Percentiles rank a stretch among this genome's conserved stretches.
phyloP scores from a whole-genome alignment of 2,888 invertebrate genomes.

The Lithophane leautieri region DNA sequence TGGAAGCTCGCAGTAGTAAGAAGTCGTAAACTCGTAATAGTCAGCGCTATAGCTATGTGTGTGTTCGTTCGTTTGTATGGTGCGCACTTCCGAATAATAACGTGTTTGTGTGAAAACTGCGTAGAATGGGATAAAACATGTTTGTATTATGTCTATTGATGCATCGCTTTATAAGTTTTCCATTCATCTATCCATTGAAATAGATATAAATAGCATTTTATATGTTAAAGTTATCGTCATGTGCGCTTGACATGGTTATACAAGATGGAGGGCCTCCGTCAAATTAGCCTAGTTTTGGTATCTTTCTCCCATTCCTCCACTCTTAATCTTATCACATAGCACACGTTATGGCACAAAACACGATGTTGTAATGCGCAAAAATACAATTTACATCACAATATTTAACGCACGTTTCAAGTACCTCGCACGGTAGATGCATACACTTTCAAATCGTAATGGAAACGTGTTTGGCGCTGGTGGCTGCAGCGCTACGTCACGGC shows the following conservation, averaged over 20 bases:
- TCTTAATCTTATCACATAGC: slow-evolving; percentile 51
- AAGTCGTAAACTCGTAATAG: slow-evolving; percentile 57
- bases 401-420: slow-evolving; percentile 50
- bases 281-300: slow-evolving; percentile 59
- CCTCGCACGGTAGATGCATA: slow-evolving; percentile 48
- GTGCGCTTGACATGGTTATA: slow-evolving; percentile 40
- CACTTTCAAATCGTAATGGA: slow-evolving; percentile 59
- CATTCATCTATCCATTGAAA: slow-evolving; percentile 39
- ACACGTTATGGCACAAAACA: slow-evolving; percentile 47
- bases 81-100: slow-evolving; percentile 62
- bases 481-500: slow-evolving; percentile 57
- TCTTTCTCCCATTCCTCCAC: slow-evolving; percentile 48
- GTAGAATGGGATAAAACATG: slow-evolving; percentile 54
- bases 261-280: slow-evolving; percentile 49
- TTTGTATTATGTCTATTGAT: slow-evolving; percentile 52
- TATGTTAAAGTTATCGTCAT: slow-evolving; percentile 23
- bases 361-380: slow-evolving; percentile 60
- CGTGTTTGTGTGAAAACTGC: slow-evolving; percentile 64
- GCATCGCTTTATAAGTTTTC: slow-evolving; percentile 51
- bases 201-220: slow-evolving; percentile 17
- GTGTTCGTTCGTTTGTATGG: slow-evolving; percentile 22
- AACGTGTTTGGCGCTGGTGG: slow-evolving; percentile 58
- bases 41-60: slow-evolving; percentile 27
- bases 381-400: slow-evolving; percentile 59
- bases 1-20: slow-evolving; percentile 51